These are phyloP conservation scores for Turritopsis dohrnii DNA, from an alignment of 30 jellyfish, hydroid and myxozoan genomes.

Conservation along the genomic window DNA sequence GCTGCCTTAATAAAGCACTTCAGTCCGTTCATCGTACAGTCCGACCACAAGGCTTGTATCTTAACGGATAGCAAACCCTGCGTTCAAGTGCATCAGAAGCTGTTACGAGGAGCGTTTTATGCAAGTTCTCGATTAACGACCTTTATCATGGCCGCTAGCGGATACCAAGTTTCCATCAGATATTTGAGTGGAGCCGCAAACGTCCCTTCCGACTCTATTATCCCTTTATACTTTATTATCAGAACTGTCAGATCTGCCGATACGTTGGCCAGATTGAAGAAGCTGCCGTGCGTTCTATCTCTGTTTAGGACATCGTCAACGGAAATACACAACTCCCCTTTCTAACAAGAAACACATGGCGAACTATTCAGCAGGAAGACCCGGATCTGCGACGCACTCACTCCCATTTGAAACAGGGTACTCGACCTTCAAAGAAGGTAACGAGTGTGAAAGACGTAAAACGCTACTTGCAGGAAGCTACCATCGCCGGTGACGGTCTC, in stretches of 20 bases:
- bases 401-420: slow-evolving; percentile 15
- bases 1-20: slow-evolving; percentile 47
- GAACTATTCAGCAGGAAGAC: slow-evolving; percentile 18
- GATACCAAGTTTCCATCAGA: slow-evolving; percentile 10
- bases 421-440: slow-evolving; percentile 18
- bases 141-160: slow-evolving; percentile 33
- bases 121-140: slow-evolving; percentile 45
- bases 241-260: slow-evolving; percentile 22
- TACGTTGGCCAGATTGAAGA: slow-evolving; percentile 14
- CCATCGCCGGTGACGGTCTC: slow-evolving; percentile 14
- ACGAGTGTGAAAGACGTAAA: slow-evolving; percentile 21
- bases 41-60: slow-evolving; percentile 29
- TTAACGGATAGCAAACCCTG: slow-evolving; percentile 61
- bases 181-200: slow-evolving; percentile 18
- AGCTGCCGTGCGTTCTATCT: slow-evolving; percentile 12
- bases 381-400: neutral
- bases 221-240: neutral
- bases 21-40: slow-evolving; percentile 49
- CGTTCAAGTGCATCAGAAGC: slow-evolving; percentile 52
- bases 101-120: slow-evolving; percentile 36
- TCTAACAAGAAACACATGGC: neutral
- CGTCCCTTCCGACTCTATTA: slow-evolving; percentile 13
- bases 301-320: slow-evolving; percentile 2
- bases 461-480: slow-evolving; percentile 1
- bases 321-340: slow-evolving; percentile 13